Evolutionary conservation across 2,888 invertebrate genomes (phyloP).

Genomic region (Drosophila niveifrons): DNA sequence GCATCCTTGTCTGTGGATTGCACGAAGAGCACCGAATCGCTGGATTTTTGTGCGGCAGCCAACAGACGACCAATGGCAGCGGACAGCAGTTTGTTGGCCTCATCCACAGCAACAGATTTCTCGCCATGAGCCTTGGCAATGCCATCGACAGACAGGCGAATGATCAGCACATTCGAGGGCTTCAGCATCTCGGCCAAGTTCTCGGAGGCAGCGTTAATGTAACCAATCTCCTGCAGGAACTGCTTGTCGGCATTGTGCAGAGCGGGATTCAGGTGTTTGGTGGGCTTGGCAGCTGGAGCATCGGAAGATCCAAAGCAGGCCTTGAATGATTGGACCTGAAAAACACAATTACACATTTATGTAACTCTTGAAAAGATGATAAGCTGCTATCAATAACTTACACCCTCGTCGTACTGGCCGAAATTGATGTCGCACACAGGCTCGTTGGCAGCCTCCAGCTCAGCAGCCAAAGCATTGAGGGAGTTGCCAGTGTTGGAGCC

Average conservation of each 20-base stretch:
- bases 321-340: constrained; percentile 69
- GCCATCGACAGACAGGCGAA: constrained; percentile 77
- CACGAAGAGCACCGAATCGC: constrained; percentile 86
- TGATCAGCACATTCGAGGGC: constrained; percentile 72
- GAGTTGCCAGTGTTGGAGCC: constrained; percentile 78
- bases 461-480: constrained; percentile 87
- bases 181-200: constrained; percentile 71
- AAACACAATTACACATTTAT: not conserved
- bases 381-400: constrained; percentile 85
- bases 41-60: constrained; percentile 87
- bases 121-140: constrained; percentile 82
- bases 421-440: constrained; percentile 89
- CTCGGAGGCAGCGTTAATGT: constrained; percentile 69
- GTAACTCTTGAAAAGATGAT: not conserved
- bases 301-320: constrained; percentile 75
- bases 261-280: constrained; percentile 78
- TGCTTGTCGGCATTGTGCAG: constrained; percentile 82
- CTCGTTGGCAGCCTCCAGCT: constrained; percentile 88
- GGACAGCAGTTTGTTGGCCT: constrained; percentile 80
- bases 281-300: constrained; percentile 65
- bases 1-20: constrained; percentile 85
- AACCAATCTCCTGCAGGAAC: constrained; percentile 79
- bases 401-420: constrained; percentile 88
- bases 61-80: constrained; percentile 86
- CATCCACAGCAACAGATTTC: constrained; percentile 80